A percentile compares a stretch with the other conserved stretches of the same genome.
These are phyloP conservation scores for Carassius carassius DNA, from an alignment of 2,113 vertebrate genomes.

Conservation along the genomic window DNA sequence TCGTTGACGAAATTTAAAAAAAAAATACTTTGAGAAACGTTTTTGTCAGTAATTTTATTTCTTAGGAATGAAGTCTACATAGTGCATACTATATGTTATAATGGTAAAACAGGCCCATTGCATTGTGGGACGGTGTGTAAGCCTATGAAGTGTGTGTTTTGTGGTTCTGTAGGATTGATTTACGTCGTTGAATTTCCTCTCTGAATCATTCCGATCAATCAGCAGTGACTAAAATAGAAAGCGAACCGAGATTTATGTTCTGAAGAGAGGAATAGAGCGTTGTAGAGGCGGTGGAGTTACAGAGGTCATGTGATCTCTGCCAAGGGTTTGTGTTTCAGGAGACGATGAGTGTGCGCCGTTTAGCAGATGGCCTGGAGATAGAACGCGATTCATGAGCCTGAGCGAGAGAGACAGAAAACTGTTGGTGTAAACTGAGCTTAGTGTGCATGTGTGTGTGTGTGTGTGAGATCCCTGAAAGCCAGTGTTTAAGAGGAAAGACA, in stretches of 20 bases:
- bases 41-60: not conserved
- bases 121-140: not conserved
- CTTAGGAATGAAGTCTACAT: not conserved
- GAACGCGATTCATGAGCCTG: slow-evolving; percentile 3
- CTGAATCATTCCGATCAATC: slow-evolving; percentile 11
- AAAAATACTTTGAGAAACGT: not conserved
- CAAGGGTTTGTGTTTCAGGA: slow-evolving; percentile 15
- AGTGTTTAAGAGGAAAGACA: slow-evolving; percentile 31
- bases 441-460: not conserved
- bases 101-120: not conserved
- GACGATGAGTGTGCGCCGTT: slow-evolving; percentile 23
- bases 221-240: slow-evolving; percentile 19
- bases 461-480: slow-evolving; percentile 18
- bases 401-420: slow-evolving; percentile 18
- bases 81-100: not conserved
- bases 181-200: not conserved
- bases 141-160: slow-evolving; percentile 16
- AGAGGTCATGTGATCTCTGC: slow-evolving; percentile 10
- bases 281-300: slow-evolving; percentile 14
- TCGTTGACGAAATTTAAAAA: not conserved
- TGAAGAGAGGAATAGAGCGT: not conserved
- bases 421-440: slow-evolving; percentile 42
- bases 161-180: slow-evolving; percentile 25
- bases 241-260: not conserved
- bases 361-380: slow-evolving; percentile 24